These are phyloP conservation scores for Lycocorax pyrrhopterus DNA, from an alignment of 2,113 vertebrate genomes.

Conservation along the genomic window DNA sequence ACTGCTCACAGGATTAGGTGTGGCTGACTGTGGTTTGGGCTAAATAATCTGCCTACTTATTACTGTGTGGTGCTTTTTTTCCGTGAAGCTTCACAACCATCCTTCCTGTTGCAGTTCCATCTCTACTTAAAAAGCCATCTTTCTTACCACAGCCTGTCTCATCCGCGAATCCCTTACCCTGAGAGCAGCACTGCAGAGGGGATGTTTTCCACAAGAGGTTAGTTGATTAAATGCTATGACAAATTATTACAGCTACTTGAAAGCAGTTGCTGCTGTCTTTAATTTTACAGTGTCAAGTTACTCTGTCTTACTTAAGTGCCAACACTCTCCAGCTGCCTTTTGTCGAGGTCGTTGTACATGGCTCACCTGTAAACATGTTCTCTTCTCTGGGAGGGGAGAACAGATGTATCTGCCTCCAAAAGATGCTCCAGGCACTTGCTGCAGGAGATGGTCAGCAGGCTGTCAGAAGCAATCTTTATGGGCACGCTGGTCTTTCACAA, in stretches of 20 bases:
- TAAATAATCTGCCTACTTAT: neutral
- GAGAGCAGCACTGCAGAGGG: neutral
- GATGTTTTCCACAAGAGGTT: neutral
- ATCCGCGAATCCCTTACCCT: neutral
- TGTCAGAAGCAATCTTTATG: slow-evolving; percentile 63
- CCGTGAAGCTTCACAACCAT: neutral
- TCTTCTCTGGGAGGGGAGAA: neutral
- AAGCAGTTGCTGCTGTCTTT: neutral
- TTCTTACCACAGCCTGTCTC: neutral
- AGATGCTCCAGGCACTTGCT: neutral
- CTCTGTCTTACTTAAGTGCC: neutral
- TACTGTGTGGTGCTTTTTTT: neutral
- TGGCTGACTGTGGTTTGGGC: neutral
- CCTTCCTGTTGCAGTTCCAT: neutral
- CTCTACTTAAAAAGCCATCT: neutral
- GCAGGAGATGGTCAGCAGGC: slow-evolving; percentile 56
- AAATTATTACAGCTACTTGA: neutral
- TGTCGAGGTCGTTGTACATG: neutral
- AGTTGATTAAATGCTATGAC: neutral
- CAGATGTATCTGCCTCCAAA: neutral
- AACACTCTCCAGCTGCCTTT: neutral
- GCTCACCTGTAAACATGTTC: neutral
- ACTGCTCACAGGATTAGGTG: neutral
- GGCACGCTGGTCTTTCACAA: slow-evolving; percentile 61
- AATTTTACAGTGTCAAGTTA: neutral